These are phyloP conservation scores for Marisa cornuarietis DNA, from an alignment of 1,140 invertebrate species.

Conservation along the genomic window DNA sequence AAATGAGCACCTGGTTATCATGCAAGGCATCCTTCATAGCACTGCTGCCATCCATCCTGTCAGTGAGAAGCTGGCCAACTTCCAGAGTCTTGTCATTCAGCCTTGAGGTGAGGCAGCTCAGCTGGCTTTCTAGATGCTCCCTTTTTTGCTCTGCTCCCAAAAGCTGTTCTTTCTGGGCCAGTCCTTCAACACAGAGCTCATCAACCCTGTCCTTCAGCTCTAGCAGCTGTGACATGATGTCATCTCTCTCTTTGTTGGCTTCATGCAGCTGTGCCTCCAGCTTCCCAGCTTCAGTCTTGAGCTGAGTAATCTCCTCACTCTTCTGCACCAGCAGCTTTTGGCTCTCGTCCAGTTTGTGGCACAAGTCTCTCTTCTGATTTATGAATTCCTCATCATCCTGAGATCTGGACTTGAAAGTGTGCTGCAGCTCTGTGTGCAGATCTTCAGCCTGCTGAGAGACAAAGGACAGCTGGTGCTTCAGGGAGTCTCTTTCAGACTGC, in stretches of 20 bases:
- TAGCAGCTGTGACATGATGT: neutral
- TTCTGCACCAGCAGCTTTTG: conserved; percentile 4
- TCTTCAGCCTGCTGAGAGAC: conserved; percentile 15
- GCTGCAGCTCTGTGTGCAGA: conserved; percentile 11
- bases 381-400: conserved; percentile 14
- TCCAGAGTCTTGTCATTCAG: neutral
- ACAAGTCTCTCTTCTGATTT: conserved; percentile 2
- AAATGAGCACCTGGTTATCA: conserved; percentile 3
- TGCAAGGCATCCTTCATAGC: neutral
- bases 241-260: neutral
- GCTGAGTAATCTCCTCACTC: conserved; percentile 5
- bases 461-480: conserved; percentile 9
- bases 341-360: conserved; percentile 5
- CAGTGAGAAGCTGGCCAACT: neutral
- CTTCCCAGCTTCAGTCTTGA: neutral
- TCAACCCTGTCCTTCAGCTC: neutral
- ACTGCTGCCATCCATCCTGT: conserved; percentile 7
- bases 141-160: neutral
- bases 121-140: neutral
- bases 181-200: neutral
- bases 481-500: neutral
- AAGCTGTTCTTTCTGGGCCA: neutral
- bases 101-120: neutral
- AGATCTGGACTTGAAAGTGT: neutral
- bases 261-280: conserved; percentile 9